Evolutionary conservation across 2,797 vertebrate genomes (phyloP).

Genomic region (Rhinophrynus dorsalis): DNA sequence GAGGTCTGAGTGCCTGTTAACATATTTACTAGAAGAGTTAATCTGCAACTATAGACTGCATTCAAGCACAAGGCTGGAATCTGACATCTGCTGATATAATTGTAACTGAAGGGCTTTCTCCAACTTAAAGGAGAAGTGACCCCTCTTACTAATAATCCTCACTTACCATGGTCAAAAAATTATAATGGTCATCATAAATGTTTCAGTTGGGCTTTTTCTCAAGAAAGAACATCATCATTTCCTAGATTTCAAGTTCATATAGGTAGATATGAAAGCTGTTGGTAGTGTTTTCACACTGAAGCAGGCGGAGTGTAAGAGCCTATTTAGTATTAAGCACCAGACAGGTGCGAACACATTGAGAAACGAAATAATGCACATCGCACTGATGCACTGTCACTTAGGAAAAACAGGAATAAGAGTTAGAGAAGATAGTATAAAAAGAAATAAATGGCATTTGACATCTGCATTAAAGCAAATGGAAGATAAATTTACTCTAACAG

Average conservation of each 20-base stretch:
- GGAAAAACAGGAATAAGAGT: neutral
- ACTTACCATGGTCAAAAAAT: too few relatives aligned
- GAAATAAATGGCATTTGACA: slow-evolving; percentile 28
- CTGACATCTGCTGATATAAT: slow-evolving; percentile 46
- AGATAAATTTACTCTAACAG: slow-evolving; percentile 21
- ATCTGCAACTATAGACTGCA: slow-evolving; percentile 34
- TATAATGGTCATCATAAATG: too few relatives aligned
- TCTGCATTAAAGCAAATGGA: slow-evolving; percentile 22
- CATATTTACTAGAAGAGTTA: slow-evolving; percentile 40
- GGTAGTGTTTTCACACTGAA: too few relatives aligned
- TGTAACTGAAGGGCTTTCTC: slow-evolving; percentile 44
- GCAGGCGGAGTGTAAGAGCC: too few relatives aligned
- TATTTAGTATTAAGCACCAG: too few relatives aligned
- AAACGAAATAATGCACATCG: too few relatives aligned
- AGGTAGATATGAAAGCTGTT: too few relatives aligned
- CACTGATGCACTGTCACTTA: slow-evolving; percentile 35
- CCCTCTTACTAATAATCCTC: too few relatives aligned
- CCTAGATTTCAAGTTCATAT: too few relatives aligned
- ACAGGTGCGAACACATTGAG: too few relatives aligned
- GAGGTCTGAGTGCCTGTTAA: slow-evolving; percentile 40
- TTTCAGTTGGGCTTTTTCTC: too few relatives aligned
- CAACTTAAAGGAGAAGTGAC: slow-evolving; percentile 40
- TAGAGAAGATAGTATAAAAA: slow-evolving; percentile 27
- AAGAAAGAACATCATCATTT: too few relatives aligned
- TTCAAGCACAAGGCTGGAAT: slow-evolving; percentile 24